Evolutionary conservation across 1,140 invertebrate species (phyloP), one percentile per base, ranked within the genome.

Genomic region (Leptestheria dahalacensis): DNA sequence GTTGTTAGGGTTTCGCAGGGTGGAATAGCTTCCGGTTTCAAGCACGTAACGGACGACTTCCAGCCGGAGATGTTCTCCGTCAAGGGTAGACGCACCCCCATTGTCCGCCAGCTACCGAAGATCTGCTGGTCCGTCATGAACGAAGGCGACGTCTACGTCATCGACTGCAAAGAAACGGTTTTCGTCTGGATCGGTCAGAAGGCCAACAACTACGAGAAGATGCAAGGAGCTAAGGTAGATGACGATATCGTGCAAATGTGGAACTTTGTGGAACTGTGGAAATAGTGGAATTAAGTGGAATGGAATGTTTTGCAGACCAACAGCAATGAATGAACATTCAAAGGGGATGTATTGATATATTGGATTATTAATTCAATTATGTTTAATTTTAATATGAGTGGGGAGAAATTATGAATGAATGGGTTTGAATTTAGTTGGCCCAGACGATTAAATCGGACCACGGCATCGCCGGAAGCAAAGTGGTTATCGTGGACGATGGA

Each of bases 401-500:
- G n/a, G n/a, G n/a, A n/a, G n/a, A n/a, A n/a, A n/a, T n/a, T n/a
- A n/a, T n/a, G n/a, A n/a, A n/a, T n/a, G n/a, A n/a, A n/a, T n/a
- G n/a, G 57, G 25, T 61, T 28, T 25, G 46, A 24, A n/a, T 33
- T 11, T 64, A 72, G 68, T 66, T 74, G 24, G 70, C 72, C 0
- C 68, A 71, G 57, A 67, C 71, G 48, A 59, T 75, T 41, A 71
- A 71, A 63, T 54, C 49, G 15, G 66, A 71, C 66, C 65, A 10
- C 73, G 69, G 72, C 73, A 63, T 71, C 61, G 52, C 71, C 46
- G 68, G 70, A 55, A 63, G 66, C 1, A 72, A 79, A 2, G 78
- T 91, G 25, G 77, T 85, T 9, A 79, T 91, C 41, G 79, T 91
- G 0, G 87, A 91, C 62, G 88, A 92, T 71, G 88, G 88, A 12